phyloP scores from a whole-genome alignment of 2,888 invertebrate genomes.

The Noctuana brunneofusca region DNA sequence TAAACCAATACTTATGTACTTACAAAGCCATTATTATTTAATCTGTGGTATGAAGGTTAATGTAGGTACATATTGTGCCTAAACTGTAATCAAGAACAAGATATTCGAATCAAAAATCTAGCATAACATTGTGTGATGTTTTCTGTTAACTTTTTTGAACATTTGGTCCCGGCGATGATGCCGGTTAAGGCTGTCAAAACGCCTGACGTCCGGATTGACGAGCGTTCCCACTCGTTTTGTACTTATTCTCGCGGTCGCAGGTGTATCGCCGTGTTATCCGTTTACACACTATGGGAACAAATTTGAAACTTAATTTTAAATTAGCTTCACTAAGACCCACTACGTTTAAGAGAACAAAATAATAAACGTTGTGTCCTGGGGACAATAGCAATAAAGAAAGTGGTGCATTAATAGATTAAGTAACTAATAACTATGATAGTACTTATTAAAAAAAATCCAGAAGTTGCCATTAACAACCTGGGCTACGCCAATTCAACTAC shows the following conservation, averaged over 20 bases:
- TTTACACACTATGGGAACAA: slow-evolving; percentile 42
- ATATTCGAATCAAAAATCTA: slow-evolving; percentile 38
- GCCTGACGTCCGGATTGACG: slow-evolving; percentile 79
- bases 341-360: not conserved
- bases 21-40: no score
- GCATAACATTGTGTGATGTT: slow-evolving; percentile 39
- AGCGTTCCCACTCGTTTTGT: slow-evolving; percentile 71
- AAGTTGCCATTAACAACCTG: no score
- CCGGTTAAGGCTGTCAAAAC: slow-evolving; percentile 80
- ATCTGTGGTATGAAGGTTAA: not conserved
- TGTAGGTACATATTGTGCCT: not conserved
- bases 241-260: slow-evolving; percentile 64
- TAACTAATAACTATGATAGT: no score
- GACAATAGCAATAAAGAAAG: not conserved
- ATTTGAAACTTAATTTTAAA: slow-evolving; percentile 33
- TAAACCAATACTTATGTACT: no score
- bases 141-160: slow-evolving; percentile 57
- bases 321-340: slow-evolving; percentile 21
- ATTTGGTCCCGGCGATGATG: slow-evolving; percentile 64
- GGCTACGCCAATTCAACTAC: no score
- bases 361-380: not conserved
- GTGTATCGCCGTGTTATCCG: slow-evolving; percentile 70
- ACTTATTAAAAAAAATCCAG: no score
- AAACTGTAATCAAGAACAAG: not conserved
- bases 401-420: not conserved